These are phyloP conservation scores for Sylvilagus floridanus DNA, from an alignment of 2,797 vertebrate genomes.

Conservation along the genomic window DNA sequence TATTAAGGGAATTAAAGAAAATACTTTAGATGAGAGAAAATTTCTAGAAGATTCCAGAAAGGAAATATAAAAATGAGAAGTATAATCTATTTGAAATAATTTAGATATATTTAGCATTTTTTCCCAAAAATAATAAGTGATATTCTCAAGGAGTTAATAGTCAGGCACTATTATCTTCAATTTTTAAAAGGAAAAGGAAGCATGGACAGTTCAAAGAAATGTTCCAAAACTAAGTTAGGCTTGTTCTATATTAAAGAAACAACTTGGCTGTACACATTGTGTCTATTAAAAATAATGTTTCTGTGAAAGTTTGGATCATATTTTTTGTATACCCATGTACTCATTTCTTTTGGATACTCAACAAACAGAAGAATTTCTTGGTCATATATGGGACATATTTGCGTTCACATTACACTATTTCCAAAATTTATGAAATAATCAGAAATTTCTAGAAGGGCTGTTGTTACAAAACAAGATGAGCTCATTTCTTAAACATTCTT, in stretches of 20 bases:
- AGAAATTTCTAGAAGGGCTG: background rate
- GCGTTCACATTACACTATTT: background rate
- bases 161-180: background rate
- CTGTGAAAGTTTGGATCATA: background rate
- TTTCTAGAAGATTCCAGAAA: background rate
- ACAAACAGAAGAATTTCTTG: background rate
- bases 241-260: background rate
- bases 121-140: background rate
- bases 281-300: background rate
- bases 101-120: background rate
- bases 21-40: background rate
- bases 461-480: background rate
- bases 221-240: background rate
- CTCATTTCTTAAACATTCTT: background rate
- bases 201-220: background rate
- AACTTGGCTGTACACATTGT: background rate
- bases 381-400: background rate
- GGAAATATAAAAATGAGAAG: slow-evolving; percentile 38
- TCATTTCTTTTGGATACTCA: background rate
- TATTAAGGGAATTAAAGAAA: slow-evolving; percentile 1
- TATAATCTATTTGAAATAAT: background rate
- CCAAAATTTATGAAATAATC: slow-evolving; percentile 9
- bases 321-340: background rate
- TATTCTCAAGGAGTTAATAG: background rate
- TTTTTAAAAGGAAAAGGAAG: slow-evolving; percentile 6